Conservation (phyloP, 2,797 vertebrate genomes). For the Merluccius polli region DNA sequence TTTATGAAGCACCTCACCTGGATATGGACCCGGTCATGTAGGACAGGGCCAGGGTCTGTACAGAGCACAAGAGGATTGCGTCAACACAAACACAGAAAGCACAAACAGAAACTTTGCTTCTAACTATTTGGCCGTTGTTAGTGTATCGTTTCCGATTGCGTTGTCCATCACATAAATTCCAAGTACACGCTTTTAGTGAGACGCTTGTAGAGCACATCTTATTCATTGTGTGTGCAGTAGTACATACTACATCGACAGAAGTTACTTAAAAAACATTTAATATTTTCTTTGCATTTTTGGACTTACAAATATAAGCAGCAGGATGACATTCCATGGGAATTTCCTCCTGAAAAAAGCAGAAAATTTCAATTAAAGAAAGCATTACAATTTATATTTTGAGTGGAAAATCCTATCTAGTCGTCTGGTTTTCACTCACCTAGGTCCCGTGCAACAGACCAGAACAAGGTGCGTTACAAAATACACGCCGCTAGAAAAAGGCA, state of each 20-base stretch:
- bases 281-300: neutral
- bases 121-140: neutral
- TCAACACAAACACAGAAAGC: neutral
- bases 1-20: conserved; percentile 73
- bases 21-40: conserved; percentile 90
- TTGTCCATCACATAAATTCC: neutral
- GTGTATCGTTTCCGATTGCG: too few species aligned
- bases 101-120: neutral
- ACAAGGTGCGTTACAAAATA: conserved; percentile 85
- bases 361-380: neutral
- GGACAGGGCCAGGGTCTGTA: conserved; percentile 89
- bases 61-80: neutral
- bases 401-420: too few species aligned
- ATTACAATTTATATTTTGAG: neutral
- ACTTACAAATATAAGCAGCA: conserved; percentile 89
- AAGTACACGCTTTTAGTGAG: neutral
- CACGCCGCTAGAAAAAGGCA: conserved; percentile 54
- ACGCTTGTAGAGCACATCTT: neutral
- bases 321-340: conserved; percentile 90
- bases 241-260: too few species aligned
- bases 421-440: conserved; percentile 78
- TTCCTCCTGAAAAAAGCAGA: conserved; percentile 78
- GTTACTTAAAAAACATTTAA: neutral
- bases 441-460: conserved; percentile 88
- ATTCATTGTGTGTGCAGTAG: too few species aligned